Evolutionary conservation across 2,113 vertebrate species (phyloP), one percentile per base, ranked within the genome.

Genomic region (Dasyornis broadbenti): DNA sequence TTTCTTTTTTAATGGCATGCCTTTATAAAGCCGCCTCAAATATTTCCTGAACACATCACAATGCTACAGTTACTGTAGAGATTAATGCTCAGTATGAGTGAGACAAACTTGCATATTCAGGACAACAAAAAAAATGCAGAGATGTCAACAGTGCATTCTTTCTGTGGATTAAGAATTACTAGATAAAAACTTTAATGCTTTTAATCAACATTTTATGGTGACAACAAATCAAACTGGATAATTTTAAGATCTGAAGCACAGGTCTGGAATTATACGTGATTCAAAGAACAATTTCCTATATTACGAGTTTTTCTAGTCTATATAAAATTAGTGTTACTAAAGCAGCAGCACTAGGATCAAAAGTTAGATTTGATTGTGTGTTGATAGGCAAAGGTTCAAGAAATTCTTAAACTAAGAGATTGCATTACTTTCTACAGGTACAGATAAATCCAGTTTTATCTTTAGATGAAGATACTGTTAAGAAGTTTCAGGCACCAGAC

Each of bases 401-500:
- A 90, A 86, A 96, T 94, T 94, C 85, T 92, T 93, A 28, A 82
- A 64, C 54, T 31, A 77, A 70, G 27, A 70, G 50, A 91, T 14
- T 68, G 71, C 60, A 44, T 71, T 94, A 75, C 28, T 30, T 60
- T 92, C 50, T 77, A 53, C 63, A 94, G 78, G 39, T 73, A 85
- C 50, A 95, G 90, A 94, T 83, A 80, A 95, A 96, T 65, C 44
- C 68, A 73, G 30, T 68, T 86, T 94, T 94, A 94, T 95, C 96
- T 96, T 86, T 60, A 92, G 94, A 95, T 96, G 93, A 90, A 96
- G 85, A 81, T 94, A 90, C 56, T 92, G 86, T 92, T 94, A 83
- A 82, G 82, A 52, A 49, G 72, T 86, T 86, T 64, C 56, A 94
- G 86, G 80, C 95, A 97, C 44, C 31, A 56, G 52, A 40, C 47